phyloP scores from a whole-genome alignment of 2,888 invertebrate genomes.

The Pemphredon lugubris region DNA sequence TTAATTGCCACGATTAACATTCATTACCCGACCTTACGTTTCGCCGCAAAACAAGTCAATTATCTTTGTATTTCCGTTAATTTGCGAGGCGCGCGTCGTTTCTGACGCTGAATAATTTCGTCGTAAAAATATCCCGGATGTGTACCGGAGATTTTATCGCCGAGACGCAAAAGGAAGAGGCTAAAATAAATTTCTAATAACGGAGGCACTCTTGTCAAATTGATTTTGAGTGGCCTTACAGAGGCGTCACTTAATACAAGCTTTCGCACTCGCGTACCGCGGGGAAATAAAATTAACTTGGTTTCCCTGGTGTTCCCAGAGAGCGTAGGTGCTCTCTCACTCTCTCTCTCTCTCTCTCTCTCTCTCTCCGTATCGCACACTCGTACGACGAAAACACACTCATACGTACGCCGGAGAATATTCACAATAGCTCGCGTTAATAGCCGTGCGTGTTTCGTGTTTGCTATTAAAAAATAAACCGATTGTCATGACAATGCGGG shows the following conservation, averaged over 20 bases:
- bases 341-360: conserved; percentile 5
- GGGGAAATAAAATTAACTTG: conserved; percentile 50
- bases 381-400: not conserved
- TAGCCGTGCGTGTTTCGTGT: not conserved
- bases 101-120: no score
- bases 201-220: conserved; percentile 34
- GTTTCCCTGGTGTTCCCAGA: conserved; percentile 19
- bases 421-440: no score
- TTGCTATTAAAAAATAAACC: not conserved
- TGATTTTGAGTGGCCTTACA: conserved; percentile 25
- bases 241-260: conserved; percentile 25
- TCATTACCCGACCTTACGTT: no score
- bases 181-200: conserved; percentile 8
- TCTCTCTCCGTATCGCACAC: not conserved
- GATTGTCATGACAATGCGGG: not conserved
- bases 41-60: no score
- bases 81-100: no score
- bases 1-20: no score
- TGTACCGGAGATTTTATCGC: no score
- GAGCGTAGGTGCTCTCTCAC: conserved; percentile 13
- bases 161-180: no score
- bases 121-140: no score
- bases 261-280: conserved; percentile 28
- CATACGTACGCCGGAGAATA: no score
- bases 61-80: no score